Base-by-base conservation (phyloP, 2,888 invertebrate species). In the Ephialtes manifestator region DNA sequence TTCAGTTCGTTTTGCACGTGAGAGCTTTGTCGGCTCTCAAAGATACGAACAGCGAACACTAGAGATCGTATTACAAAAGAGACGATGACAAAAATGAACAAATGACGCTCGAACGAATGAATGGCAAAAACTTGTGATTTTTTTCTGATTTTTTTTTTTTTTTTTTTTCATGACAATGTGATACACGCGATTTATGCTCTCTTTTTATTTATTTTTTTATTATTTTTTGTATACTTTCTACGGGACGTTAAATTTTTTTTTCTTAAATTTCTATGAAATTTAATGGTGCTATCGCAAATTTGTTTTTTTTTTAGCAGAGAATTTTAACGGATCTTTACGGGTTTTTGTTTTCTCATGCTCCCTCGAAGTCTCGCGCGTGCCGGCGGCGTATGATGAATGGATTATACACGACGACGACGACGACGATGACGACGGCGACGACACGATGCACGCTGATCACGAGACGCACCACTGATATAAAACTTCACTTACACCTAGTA, bases 391-490 rank as follows among this genome's bases (percentile, higher is more conserved):
- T 35, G 67, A 77, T 15, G 20, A 67, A 55, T 58, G 53, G 46
- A 58, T 67, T 68, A 13, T 51, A 53, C 63, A 68, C 63, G 70
- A 39, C 83, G 48, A 58, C 43, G 83, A 74, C 68, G 68, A 78
- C 81, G 55, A 58, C 80, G 70, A 81, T 76, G 75, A 83, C 84
- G 85, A 86, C 83, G 81, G 87, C 87, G 85, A 88, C 86, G 48
- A 28, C 89, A 90, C 87, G 89, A 91, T 88, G 87, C 87, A 89
- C 90, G 90, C 43, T 87, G 89, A 91, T 90, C 90, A 87, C 89
- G 87, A 87, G 88, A 91, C 90, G 92, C 92, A 92, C 89, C 93
- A 91, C 91, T 91, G 93, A 92, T 93, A 93, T 91, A 93, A 93
- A 93, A 93, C 88, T 92, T 92, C 90, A 91, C 93, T 93, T 92